Evolutionary conservation across 2,888 invertebrate species (phyloP), one percentile per base, ranked within the genome.

Genomic region (Cephalotes varians): DNA sequence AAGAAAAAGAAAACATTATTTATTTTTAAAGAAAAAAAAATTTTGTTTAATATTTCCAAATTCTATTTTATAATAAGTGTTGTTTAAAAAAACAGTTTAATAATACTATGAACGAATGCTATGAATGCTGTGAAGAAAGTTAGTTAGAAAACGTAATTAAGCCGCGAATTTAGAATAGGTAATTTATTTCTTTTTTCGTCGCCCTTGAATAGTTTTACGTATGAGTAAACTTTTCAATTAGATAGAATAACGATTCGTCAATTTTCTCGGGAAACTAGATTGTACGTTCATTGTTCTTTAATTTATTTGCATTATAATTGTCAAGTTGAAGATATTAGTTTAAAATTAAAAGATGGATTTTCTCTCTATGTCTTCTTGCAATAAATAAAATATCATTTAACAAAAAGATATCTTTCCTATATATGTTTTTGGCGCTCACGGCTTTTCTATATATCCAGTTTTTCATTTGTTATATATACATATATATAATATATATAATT

Each of bases 381-480:
- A 64, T 28, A 62, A 64, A 51, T 40, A 47, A n/a, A 51, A 64
- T 37, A 64, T 62, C 51, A 34, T 40, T 76, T 49, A 64, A 25
- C 25, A 18, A 37, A 54, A 2, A 9, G 18, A 37, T 37, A 37
- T 40, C 28, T 51, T 37, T 54, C 12, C 44, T 37, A 25, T 67
- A 54, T 51, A 37, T 40, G n/a, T 51, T 76, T n/a, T 77, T 25
- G 31, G 12, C 56, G 56, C 3, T 25, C n/a, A 12, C 7, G 44
- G 1, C 6, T 74, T 49, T 60, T n/a, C 4, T 40, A 7, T 47
- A 25, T 64, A 25, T 15, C 25, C 18, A 51, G n/a, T 3, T 72
- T 25, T 64, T 54, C 37, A 44, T 4, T 51, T 37, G 56, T 77
- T 64, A 49, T 37, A n/a, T n/a, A n/a, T n/a, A n/a, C n/a, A n/a